Percentiles rank a stretch among this genome's conserved stretches.
Evolutionary conservation across 2,797 vertebrate genomes (phyloP).

Genomic region (Muscicapa striata): DNA sequence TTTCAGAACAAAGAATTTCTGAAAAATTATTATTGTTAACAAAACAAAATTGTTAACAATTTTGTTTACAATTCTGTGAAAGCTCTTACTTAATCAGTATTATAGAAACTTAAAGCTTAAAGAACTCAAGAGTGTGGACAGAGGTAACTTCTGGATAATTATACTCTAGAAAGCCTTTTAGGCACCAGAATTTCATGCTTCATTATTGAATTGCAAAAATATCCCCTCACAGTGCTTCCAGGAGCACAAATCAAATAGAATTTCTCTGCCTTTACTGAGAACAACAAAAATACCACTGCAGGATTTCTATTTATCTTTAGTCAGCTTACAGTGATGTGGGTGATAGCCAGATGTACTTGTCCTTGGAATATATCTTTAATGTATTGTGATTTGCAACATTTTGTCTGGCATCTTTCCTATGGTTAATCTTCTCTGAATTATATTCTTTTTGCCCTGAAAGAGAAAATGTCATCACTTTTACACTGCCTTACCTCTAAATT

Average conservation of each 20-base stretch:
- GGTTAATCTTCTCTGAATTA: background rate
- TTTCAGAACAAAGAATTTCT: background rate
- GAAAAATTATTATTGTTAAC: background rate
- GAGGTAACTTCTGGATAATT: background rate
- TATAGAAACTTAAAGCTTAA: background rate
- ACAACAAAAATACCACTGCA: background rate
- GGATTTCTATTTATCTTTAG: background rate
- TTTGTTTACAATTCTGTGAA: background rate
- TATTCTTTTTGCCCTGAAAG: background rate
- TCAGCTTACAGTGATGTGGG: background rate
- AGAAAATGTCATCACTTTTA: background rate
- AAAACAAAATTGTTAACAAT: background rate
- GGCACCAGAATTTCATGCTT: background rate
- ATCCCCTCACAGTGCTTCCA: background rate
- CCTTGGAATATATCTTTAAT: background rate
- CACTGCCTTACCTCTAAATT: background rate
- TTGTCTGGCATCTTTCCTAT: background rate
- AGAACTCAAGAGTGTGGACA: background rate
- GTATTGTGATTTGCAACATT: background rate
- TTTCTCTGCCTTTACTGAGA: background rate
- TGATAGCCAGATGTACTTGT: conserved; percentile 1
- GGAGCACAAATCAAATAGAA: background rate
- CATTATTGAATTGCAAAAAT: conserved; percentile 22
- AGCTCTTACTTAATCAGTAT: background rate
- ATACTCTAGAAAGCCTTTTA: background rate